Base-by-base conservation (phyloP, 1,140 invertebrate genomes). In the Aplysia californica region DNA sequence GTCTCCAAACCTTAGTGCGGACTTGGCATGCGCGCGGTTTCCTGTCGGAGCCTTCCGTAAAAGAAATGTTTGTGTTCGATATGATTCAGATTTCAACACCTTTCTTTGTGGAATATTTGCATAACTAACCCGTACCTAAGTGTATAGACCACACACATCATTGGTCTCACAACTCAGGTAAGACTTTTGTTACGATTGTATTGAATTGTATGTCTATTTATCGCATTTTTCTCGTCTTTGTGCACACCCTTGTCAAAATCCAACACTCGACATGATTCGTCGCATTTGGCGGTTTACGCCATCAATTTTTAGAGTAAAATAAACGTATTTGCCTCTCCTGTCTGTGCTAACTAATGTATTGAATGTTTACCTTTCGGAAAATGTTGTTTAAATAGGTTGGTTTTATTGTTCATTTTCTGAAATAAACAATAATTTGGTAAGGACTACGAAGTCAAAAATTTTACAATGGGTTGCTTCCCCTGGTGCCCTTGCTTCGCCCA, bases 351-450 rank as follows among this genome's bases (percentile, higher is more conserved):
- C n/a, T 50, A 50, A 50, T 50, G 10, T 50, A 15, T 10, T 50
- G 44, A 15, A 50, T 50, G 44, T 15, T 15, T 50, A 15, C 44
- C 10, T 10, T 10, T 50, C n/a, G 10, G n/a, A 15, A 50, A n/a
- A 10, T 59, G 58, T 59, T 6, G 6, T 59, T 21, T 10, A 23
- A 23, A 23, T 59, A 23, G 6, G 58, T 15, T 59, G 58, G 31
- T 29, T 23, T 59, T 59, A 59, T 59, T n/a, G n/a, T n/a, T n/a
- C n/a, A n/a, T n/a, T n/a, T n/a, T 26, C 39, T 39, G 50, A 66
- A 75, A 75, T 75, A 75, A 75, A 75, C 72, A 75, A 75, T 75
- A 75, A 75, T 75, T 75, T 75, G 2, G 72, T 66, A 65, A 33
- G 61, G 72, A 75, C 72, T 75, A 75, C 36, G 31, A 35, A 66